Evolutionary conservation across 2,888 invertebrate species (phyloP), one percentile per base, ranked within the genome.

Genomic region (Microplitis manilae): DNA sequence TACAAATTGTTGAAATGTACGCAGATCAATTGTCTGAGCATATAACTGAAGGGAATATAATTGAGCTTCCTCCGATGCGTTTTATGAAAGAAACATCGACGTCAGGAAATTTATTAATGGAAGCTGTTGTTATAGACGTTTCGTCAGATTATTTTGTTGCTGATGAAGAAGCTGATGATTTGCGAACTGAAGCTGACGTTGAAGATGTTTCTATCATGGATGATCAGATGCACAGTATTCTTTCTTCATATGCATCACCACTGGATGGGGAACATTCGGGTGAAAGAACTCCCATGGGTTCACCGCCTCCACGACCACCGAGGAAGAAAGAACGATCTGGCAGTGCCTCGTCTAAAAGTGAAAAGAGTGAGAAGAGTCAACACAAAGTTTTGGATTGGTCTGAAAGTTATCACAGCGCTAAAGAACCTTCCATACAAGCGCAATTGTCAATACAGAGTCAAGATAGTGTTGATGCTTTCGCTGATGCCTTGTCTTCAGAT

Each of bases 1-100:
- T 96, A 50, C 95, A 97, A 90, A 96, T 97, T 84, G 95, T 97
- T 0, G 97, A 97, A 92, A 97, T 97, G 96, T 97, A 97, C 86
- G 97, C 97, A 0, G 96, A 97, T 87, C 96, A 97, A 90, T 92
- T 97, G 77, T 97, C 97, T 0, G 97, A 97, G 90, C 95, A 97
- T 87, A 94, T 97, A 9, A 92, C 93, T 81, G 96, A 96, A 89
- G 96, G 96, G 83, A 96, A 96, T 87, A 93, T 96, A 2, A 94
- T 96, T 1, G 97, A 97, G 87, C 90, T 97, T 17, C 97, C 97
- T 38, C 96, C 97, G 2, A 90, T 97, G 84, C 92, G 97, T 79
- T 97, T 97, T 89, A 94, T 96, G 0, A 96, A 97, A 89, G 97
- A 97, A 91, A 95, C 96, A 0, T 96, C 96, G 0, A 96, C 94